A percentile compares a stretch with the other conserved stretches of the same genome.
These are phyloP conservation scores for Megathymus violae DNA, from an alignment of 1,140 invertebrate genomes.

Conservation along the genomic window DNA sequence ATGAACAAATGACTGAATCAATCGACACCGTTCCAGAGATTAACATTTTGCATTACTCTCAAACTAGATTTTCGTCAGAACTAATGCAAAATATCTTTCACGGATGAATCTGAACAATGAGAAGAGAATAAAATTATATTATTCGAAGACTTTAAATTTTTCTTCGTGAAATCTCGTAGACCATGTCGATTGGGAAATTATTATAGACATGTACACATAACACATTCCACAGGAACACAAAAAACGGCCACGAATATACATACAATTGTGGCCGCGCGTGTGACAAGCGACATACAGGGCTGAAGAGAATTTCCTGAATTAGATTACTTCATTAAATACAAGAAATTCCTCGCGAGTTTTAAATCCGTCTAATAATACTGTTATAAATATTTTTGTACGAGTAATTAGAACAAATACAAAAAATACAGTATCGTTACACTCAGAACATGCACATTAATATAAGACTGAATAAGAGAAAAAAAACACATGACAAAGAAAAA, in stretches of 20 bases:
- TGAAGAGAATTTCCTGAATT: constrained; percentile 12
- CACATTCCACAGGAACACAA: constrained; percentile 63
- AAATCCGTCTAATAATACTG: constrained; percentile 16
- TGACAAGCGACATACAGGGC: constrained; percentile 22
- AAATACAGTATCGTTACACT: constrained; percentile 10
- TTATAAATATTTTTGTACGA: too few relatives aligned
- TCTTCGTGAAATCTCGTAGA: constrained; percentile 3
- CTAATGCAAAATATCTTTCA: too few relatives aligned
- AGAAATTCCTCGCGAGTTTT: constrained; percentile 7
- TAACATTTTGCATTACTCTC: neutral
- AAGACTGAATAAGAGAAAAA: neutral
- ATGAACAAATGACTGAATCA: constrained; percentile 39
- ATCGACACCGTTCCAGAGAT: constrained; percentile 33
- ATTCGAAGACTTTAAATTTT: too few relatives aligned
- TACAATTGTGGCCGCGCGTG: constrained; percentile 16
- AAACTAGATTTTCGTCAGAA: too few relatives aligned
- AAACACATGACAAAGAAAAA: constrained; percentile 9
- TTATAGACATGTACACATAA: constrained; percentile 65
- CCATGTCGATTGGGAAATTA: constrained; percentile 39
- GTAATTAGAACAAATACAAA: too few relatives aligned
- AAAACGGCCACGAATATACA: constrained; percentile 5
- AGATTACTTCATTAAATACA: neutral
- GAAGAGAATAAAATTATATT: too few relatives aligned
- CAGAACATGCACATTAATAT: constrained; percentile 13
- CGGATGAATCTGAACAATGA: too few relatives aligned